Percentiles rank a stretch among this genome's conserved stretches.
Evolutionary conservation across 2,888 invertebrate genomes (phyloP).

Genomic region (Ferrisia virgata): DNA sequence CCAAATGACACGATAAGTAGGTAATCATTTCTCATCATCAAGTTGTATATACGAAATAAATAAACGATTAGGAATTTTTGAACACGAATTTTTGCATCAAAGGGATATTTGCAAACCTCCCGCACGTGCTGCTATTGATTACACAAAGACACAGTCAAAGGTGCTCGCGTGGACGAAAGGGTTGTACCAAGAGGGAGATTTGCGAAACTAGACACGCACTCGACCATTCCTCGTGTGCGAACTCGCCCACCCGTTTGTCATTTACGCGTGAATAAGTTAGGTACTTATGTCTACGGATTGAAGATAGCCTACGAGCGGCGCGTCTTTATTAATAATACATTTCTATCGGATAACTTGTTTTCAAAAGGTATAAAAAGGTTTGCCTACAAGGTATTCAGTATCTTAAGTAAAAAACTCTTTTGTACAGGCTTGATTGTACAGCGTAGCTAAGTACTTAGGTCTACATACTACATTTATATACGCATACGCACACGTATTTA

Average conservation of each 20-base stretch:
- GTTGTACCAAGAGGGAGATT: background rate
- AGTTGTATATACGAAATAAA: too few species aligned
- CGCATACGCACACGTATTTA: too few species aligned
- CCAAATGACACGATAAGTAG: too few species aligned
- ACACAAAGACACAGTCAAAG: conserved; percentile 1
- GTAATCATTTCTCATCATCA: too few species aligned
- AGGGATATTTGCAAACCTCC: background rate
- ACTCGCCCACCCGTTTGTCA: conserved; percentile 21
- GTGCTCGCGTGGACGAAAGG: conserved; percentile 11
- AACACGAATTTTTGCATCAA: background rate
- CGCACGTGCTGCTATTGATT: conserved; percentile 13
- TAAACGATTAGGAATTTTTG: too few species aligned
- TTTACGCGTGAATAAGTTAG: conserved; percentile 4
- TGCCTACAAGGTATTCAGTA: background rate
- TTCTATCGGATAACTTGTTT: conserved; percentile 18
- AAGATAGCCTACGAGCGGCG: conserved; percentile 1
- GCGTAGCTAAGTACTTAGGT: too few species aligned
- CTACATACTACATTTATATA: too few species aligned
- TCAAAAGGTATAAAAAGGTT: conserved; percentile 26
- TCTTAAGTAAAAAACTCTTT: background rate
- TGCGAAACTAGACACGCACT: conserved; percentile 26
- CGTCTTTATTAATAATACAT: conserved; percentile 30
- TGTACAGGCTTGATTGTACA: background rate
- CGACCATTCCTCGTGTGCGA: conserved; percentile 20
- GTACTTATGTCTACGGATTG: background rate